Evolutionary conservation across 2,113 vertebrate genomes (phyloP).

Genomic region (Brienomyrus longianalis): DNA sequence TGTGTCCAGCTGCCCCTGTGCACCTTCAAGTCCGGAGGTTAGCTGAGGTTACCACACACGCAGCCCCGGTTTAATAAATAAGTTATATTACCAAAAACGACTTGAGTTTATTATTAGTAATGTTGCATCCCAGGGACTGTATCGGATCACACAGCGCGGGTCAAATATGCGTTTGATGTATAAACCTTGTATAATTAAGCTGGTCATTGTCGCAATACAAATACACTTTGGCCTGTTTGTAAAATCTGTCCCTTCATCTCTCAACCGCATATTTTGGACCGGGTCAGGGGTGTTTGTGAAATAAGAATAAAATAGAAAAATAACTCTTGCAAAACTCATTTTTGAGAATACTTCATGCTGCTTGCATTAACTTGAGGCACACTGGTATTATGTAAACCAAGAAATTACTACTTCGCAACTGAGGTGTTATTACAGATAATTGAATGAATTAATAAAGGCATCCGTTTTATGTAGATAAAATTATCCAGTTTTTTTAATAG

Average conservation of each 20-base stretch:
- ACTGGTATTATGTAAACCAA: background rate
- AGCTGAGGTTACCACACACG: conserved; percentile 42
- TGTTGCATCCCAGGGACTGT: background rate
- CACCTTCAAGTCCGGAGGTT: conserved; percentile 34
- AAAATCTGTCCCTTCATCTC: background rate
- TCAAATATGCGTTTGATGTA: background rate
- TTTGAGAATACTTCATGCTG: background rate
- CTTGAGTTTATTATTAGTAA: background rate
- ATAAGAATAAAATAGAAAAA: background rate
- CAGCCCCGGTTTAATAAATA: conserved; percentile 12
- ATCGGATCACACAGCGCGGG: background rate
- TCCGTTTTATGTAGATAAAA: background rate
- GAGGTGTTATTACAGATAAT: background rate
- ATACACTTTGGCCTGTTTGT: background rate
- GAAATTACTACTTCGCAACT: background rate
- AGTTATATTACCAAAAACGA: background rate
- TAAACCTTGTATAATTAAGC: background rate
- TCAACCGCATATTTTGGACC: background rate
- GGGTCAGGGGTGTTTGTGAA: background rate
- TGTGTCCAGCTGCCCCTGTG: background rate
- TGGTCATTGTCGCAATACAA: background rate
- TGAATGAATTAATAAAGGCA: background rate
- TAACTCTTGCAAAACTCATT: background rate
- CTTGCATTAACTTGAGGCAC: background rate
- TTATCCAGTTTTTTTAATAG: background rate